Conservation (phyloP, 2,888 invertebrate species). For the Vesta saturnalis region DNA sequence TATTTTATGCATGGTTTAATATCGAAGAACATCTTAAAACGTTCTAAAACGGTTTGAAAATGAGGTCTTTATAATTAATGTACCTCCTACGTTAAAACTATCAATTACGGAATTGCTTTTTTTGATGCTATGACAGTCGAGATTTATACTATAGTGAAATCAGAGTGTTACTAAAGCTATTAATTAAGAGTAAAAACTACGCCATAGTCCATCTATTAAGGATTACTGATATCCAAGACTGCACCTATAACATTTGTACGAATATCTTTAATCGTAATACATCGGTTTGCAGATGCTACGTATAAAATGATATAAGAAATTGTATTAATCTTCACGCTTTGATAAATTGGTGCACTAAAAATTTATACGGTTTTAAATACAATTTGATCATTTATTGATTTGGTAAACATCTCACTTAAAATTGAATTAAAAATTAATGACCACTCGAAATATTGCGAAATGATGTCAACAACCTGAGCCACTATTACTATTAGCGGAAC, state of each 20-base stretch:
- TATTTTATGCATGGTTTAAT: constrained; percentile 11
- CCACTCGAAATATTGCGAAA: constrained; percentile 18
- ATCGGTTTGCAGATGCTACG: neutral
- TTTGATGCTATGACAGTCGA: constrained; percentile 25
- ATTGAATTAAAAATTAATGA: constrained; percentile 24
- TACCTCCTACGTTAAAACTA: constrained; percentile 26
- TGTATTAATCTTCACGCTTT: constrained; percentile 16
- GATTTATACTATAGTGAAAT: constrained; percentile 29
- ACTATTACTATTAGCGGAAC: constrained; percentile 28
- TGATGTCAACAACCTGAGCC: constrained; percentile 31
- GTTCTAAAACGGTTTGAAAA: constrained; percentile 15
- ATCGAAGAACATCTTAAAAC: constrained; percentile 16
- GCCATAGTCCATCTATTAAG: neutral
- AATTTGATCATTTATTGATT: constrained; percentile 27
- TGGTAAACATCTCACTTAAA: constrained; percentile 26
- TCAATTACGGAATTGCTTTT: constrained; percentile 31
- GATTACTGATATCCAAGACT: neutral
- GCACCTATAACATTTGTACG: constrained; percentile 2
- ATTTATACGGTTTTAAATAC: constrained; percentile 22
- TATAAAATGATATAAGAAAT: constrained; percentile 8
- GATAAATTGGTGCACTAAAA: constrained; percentile 30
- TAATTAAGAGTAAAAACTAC: constrained; percentile 12
- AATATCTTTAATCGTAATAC: neutral
- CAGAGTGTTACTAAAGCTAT: constrained; percentile 18
- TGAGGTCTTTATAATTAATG: constrained; percentile 25